Evolutionary conservation across 2,113 vertebrate species (phyloP), one percentile per base, ranked within the genome.

Genomic region (Choloepus hoffmanni): DNA sequence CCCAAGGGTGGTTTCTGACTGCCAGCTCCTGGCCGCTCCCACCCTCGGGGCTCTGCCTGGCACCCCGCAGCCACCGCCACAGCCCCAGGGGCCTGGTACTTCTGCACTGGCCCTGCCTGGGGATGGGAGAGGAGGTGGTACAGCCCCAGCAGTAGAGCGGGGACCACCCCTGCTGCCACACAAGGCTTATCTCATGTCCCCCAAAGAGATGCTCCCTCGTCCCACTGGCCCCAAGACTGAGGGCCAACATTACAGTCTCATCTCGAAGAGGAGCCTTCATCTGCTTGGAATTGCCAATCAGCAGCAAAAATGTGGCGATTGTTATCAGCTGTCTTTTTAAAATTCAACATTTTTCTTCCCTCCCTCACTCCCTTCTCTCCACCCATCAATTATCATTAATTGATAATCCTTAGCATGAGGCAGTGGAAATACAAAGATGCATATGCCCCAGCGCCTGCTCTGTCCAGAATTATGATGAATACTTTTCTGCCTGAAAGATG

Each of bases 1-100:
- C 92, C 97, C 4, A 2, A 97, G 93, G 79, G 94, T 97, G 76
- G 97, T 97, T 97, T 97, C 94, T 26, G 12, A 81, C 76, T 96
- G 97, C 96, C 96, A 97, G 95, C 2, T 60, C 0, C 68, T 92
- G 95, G 98, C 98, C 92, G 78, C 93, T 65, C 92, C 23, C 0
- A 21, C 74, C 95, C 40, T 95, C 85, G 73, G 96, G 96, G 82
- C 93, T 92, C 82, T 85, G 96, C 94, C 84, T 24, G 28, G 2
- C 9, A 33, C 19, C 36, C 7, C 0, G 33, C 40, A n/a, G 19
- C 0, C 65, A 30, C 26, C 87, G 14, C 40, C 1, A 72, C 78
- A 60, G 24, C 62, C n/a, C 53, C 28, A 16, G 60, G 30, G 30
- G 50, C 53, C 33, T 23, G 79, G 88, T 43, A 30, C 43, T 53